phyloP scores from a whole-genome alignment of 2,888 invertebrate species.

The Rugalucina vietnamica region DNA sequence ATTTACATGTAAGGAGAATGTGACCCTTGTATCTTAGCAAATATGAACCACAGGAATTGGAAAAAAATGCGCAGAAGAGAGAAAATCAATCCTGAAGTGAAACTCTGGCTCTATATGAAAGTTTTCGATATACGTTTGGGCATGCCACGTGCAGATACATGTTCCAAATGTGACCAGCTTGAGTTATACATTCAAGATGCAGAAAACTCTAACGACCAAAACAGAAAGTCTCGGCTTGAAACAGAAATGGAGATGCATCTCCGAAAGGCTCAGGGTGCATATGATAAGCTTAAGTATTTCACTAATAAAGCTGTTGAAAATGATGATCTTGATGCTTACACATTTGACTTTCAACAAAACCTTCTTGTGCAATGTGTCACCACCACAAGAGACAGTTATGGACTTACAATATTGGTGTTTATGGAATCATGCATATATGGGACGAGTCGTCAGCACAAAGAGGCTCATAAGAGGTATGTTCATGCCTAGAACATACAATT shows the following conservation, averaged over 20 bases:
- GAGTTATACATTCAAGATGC: constrained; percentile 10
- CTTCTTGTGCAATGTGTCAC: constrained; percentile 27
- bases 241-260: constrained; percentile 30
- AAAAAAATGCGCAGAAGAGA: constrained; percentile 20
- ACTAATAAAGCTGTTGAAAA: not conserved
- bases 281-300: constrained; percentile 17
- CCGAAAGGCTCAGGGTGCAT: constrained; percentile 35
- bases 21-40: constrained; percentile 32
- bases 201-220: constrained; percentile 1
- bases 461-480: constrained; percentile 38
- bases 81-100: constrained; percentile 11
- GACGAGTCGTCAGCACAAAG: constrained; percentile 24
- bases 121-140: constrained; percentile 36
- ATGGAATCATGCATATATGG: constrained; percentile 38
- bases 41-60: constrained; percentile 33
- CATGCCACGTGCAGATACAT: constrained; percentile 34
- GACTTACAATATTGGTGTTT: constrained; percentile 43
- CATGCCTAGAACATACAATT: constrained; percentile 29
- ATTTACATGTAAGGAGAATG: constrained; percentile 24
- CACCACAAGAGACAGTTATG: constrained; percentile 30
- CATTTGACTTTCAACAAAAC: constrained; percentile 46
- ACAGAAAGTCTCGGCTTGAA: constrained; percentile 18
- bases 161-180: constrained; percentile 32
- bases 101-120: constrained; percentile 22
- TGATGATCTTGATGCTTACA: constrained; percentile 23